Evolutionary conservation across 2,797 vertebrate species (phyloP).

Genomic region (Phylloscopus collybita): DNA sequence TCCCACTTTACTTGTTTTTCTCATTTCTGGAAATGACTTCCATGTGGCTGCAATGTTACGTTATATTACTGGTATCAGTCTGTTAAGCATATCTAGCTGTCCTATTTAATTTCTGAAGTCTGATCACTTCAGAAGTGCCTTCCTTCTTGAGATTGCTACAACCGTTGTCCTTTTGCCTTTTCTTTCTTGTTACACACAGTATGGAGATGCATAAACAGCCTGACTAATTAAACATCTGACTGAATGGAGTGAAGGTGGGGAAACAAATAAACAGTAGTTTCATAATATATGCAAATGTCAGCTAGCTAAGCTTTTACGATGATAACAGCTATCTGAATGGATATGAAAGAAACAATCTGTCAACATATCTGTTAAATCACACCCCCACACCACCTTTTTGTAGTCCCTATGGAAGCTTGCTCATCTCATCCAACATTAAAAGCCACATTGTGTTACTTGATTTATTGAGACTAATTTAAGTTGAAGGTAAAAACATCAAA

Average conservation of each 20-base stretch:
- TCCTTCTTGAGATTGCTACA: background rate
- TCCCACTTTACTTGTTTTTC: background rate
- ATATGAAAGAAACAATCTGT: background rate
- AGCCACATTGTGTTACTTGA: constrained; percentile 48
- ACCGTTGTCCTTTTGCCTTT: background rate
- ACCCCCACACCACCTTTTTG: constrained; percentile 3
- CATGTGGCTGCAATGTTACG: background rate
- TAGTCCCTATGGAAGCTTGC: constrained; percentile 57
- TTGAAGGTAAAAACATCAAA: constrained; percentile 19
- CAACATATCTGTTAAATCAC: background rate
- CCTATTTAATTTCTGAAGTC: background rate
- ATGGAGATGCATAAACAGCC: background rate
- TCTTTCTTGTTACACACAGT: background rate
- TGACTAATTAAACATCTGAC: constrained; percentile 17
- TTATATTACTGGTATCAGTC: background rate
- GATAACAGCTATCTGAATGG: background rate
- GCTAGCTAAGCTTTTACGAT: constrained; percentile 34
- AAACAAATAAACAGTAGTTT: constrained; percentile 7
- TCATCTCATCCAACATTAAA: constrained; percentile 61
- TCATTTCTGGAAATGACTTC: background rate
- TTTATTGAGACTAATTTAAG: constrained; percentile 58
- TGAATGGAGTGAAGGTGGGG: background rate
- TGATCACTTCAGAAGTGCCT: background rate
- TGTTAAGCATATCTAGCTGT: background rate
- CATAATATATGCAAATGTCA: background rate